Conservation (phyloP, 2,888 invertebrate genomes). For the Cataglyphis altisquamis region DNA sequence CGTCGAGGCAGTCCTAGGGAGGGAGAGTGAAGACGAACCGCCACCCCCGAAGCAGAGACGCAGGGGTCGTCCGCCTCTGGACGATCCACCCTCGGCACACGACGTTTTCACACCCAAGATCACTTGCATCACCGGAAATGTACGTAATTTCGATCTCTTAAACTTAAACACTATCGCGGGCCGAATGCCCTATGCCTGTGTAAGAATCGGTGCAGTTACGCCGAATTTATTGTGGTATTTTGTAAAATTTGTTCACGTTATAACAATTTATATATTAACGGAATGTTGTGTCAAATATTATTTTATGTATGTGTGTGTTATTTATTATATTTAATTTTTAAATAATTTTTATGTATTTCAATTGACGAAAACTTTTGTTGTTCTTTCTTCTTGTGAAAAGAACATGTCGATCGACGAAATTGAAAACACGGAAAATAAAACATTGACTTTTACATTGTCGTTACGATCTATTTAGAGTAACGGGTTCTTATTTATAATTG, state of each 20-base stretch:
- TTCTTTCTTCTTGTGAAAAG: constrained; percentile 6
- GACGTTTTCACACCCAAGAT: constrained; percentile 87
- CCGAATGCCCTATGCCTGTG: not conserved
- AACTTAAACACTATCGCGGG: not conserved
- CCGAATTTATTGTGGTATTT: not conserved
- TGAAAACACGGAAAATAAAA: not conserved
- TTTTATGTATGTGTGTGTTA: not conserved
- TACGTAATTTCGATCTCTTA: constrained; percentile 66
- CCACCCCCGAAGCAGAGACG: constrained; percentile 88
- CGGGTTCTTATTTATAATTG: not conserved
- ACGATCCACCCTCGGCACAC: constrained; percentile 87
- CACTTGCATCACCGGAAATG: constrained; percentile 86
- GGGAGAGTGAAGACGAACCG: constrained; percentile 84
- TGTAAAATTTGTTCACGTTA: not conserved
- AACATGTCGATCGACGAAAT: not conserved
- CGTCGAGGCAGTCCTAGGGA: constrained; percentile 81
- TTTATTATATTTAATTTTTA: not conserved
- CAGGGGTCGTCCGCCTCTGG: constrained; percentile 90
- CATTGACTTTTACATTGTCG: not conserved
- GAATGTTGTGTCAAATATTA: not conserved
- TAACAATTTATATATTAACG: not conserved
- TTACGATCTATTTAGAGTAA: not conserved
- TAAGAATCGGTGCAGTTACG: not conserved
- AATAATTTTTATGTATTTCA: not conserved
- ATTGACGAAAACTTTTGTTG: constrained; percentile 3